These are phyloP conservation scores for Platichthys stellatus DNA, from an alignment of 2,113 vertebrate genomes.

Conservation along the genomic window DNA sequence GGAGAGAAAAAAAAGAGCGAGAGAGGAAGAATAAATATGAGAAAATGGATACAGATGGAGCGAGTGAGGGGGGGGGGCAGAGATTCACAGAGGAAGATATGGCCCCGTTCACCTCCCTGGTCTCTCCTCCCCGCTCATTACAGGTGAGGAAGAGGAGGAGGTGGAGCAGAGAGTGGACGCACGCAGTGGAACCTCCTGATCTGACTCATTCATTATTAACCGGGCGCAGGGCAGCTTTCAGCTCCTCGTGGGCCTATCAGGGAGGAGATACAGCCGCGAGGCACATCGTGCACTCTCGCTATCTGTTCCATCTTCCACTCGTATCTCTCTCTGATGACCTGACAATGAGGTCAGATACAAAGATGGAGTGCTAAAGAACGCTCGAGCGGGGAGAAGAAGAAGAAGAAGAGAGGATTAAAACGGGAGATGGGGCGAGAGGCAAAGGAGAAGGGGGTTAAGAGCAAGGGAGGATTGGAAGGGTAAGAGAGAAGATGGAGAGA, in stretches of 20 bases:
- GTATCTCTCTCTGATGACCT: slow-evolving; percentile 37
- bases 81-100: not conserved
- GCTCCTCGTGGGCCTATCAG: slow-evolving; percentile 30
- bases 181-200: slow-evolving; percentile 39
- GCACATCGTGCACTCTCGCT: slow-evolving; percentile 7
- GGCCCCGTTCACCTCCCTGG: slow-evolving; percentile 14
- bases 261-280: slow-evolving; percentile 10
- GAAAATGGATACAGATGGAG: slow-evolving; percentile 28
- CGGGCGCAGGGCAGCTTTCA: slow-evolving; percentile 34
- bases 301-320: slow-evolving; percentile 47
- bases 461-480: slow-evolving; percentile 3
- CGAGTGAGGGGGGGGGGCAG: not conserved
- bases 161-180: slow-evolving; percentile 16
- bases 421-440: not conserved
- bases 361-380: slow-evolving; percentile 7
- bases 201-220: slow-evolving; percentile 65
- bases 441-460: not conserved
- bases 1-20: not conserved
- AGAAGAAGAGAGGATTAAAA: slow-evolving; percentile 14
- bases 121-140: slow-evolving; percentile 42
- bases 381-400: too few species aligned
- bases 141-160: slow-evolving; percentile 57
- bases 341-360: slow-evolving; percentile 43
- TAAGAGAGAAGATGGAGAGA: not conserved
- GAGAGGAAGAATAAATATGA: not conserved